phyloP scores from a whole-genome alignment of 1,140 invertebrate genomes.

The Platorchestia sp. region DNA sequence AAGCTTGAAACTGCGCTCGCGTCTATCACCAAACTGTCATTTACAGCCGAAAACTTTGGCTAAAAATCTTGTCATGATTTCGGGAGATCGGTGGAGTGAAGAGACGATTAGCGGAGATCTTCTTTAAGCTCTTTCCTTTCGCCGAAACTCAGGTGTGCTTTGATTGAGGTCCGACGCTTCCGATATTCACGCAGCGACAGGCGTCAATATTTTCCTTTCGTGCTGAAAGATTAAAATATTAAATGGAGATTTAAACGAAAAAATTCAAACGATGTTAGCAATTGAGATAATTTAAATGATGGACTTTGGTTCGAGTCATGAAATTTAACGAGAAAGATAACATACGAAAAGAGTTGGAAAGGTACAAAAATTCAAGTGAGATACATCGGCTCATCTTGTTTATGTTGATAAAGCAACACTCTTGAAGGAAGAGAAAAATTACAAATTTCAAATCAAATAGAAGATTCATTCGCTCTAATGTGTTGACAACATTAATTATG shows the following conservation, averaged over 20 bases:
- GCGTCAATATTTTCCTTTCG: neutral
- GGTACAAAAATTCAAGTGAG: neutral
- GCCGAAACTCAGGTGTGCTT: neutral
- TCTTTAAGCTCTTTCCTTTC: neutral
- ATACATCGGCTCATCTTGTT: neutral
- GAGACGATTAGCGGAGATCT: neutral
- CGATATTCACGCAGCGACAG: neutral
- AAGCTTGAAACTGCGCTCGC: neutral
- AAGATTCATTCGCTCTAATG: neutral
- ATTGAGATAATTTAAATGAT: neutral
- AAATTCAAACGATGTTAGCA: neutral
- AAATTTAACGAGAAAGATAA: neutral
- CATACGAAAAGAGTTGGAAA: neutral
- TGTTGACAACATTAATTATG: neutral
- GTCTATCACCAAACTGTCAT: neutral
- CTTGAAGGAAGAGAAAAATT: neutral
- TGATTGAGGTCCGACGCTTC: neutral
- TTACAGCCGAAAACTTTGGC: neutral
- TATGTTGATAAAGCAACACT: neutral
- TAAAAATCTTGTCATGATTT: neutral
- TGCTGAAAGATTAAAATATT: neutral
- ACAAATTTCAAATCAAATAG: neutral
- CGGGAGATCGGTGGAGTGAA: neutral
- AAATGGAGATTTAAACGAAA: neutral
- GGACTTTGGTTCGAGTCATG: neutral